Conservation (phyloP, 2,888 invertebrate genomes). For the Geotrupes spiniger region DNA sequence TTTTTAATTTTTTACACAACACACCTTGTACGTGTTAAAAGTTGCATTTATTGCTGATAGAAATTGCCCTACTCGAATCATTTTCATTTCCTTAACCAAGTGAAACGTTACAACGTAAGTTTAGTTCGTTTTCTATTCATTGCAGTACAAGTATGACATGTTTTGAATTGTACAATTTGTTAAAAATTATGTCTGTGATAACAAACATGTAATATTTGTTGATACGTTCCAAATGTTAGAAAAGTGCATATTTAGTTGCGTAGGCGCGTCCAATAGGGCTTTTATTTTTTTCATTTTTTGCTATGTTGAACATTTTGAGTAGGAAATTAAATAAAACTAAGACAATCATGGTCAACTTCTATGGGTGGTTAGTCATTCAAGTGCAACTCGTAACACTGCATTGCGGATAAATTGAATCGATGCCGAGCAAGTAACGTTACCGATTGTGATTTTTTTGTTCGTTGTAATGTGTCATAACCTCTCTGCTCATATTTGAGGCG, state of each 20-base stretch:
- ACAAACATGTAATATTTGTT: constrained; percentile 24
- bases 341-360: constrained; percentile 11
- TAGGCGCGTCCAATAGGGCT: too few relatives aligned
- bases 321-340: neutral
- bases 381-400: constrained; percentile 22
- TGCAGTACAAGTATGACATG: constrained; percentile 22
- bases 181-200: constrained; percentile 23
- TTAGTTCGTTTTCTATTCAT: constrained; percentile 7
- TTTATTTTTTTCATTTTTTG: constrained; percentile 4
- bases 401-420: constrained; percentile 6
- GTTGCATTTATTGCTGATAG: constrained; percentile 16
- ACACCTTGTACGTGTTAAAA: constrained; percentile 20
- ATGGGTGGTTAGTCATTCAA: constrained; percentile 5
- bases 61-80: neutral
- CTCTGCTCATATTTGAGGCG: constrained; percentile 46
- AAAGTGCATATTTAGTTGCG: too few relatives aligned
- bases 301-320: neutral
- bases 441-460: constrained; percentile 28
- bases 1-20: constrained; percentile 17
- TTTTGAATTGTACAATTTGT: constrained; percentile 23
- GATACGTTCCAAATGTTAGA: neutral
- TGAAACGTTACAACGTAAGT: constrained; percentile 15
- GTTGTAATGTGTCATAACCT: constrained; percentile 45
- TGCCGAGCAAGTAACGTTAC: constrained; percentile 3
- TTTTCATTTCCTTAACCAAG: neutral